A percentile compares a stretch with the other conserved stretches of the same genome.
These are phyloP conservation scores for Pogonocherus hispidulus DNA, from an alignment of 2,888 invertebrate species.

Conservation along the genomic window DNA sequence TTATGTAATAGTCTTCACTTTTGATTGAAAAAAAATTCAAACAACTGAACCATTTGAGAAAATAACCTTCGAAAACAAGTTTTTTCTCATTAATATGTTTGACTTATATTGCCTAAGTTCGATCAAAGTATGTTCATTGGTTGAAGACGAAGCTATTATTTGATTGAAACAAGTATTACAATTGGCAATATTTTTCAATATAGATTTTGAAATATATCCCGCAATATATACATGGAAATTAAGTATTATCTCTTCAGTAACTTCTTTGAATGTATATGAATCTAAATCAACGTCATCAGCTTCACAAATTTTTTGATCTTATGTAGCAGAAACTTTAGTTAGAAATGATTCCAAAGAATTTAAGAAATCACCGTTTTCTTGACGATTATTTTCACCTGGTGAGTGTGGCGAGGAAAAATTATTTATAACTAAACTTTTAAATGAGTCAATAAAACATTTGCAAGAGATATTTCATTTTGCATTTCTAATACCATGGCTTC, in stretches of 20 bases:
- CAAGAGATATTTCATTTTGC: neutral
- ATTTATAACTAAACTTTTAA: neutral
- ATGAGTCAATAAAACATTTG: neutral
- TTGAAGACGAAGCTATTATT: neutral
- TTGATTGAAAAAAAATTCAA: no score
- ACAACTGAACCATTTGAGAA: no score
- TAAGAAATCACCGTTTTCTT: neutral
- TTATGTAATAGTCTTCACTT: no score
- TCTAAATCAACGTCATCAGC: neutral
- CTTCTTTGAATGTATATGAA: no score
- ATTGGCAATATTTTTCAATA: neutral
- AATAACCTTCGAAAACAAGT: no score
- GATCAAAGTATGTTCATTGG: neutral
- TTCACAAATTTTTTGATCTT: neutral
- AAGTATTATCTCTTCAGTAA: no score
- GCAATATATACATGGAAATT: neutral
- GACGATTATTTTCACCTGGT: neutral
- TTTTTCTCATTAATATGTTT: neutral
- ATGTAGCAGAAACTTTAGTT: neutral
- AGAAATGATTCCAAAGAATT: neutral
- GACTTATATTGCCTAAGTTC: neutral
- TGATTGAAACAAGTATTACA: neutral
- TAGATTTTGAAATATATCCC: neutral
- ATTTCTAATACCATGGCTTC: neutral
- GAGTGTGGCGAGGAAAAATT: neutral